Evolutionary conservation across 2,797 vertebrate species (phyloP).

Genomic region (Chrysolophus pictus): DNA sequence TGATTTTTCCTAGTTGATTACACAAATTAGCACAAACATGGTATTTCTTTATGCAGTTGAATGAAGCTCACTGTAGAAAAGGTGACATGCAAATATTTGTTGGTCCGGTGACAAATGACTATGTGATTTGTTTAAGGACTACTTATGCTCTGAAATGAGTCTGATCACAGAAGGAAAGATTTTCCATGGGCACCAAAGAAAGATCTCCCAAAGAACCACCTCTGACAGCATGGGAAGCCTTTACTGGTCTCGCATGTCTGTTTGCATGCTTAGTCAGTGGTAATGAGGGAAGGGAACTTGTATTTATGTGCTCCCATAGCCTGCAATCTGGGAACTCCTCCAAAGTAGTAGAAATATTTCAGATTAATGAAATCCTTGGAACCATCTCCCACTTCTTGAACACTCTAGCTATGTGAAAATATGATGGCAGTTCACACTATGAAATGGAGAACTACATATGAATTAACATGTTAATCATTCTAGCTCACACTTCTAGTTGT

Average conservation of each 20-base stretch:
- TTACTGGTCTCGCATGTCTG: neutral
- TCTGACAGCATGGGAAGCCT: neutral
- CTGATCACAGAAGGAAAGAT: neutral
- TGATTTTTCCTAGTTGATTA: neutral
- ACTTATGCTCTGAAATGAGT: neutral
- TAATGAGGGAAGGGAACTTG: neutral
- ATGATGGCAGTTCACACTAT: neutral
- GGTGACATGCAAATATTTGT: neutral
- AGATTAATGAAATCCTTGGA: neutral
- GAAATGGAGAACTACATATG: neutral
- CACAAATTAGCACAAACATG: neutral
- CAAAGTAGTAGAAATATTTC: neutral
- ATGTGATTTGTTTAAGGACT: neutral
- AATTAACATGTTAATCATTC: neutral
- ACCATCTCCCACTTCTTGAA: neutral
- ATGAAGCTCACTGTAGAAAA: neutral
- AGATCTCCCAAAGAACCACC: neutral
- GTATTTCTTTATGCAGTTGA: neutral
- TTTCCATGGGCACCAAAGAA: neutral
- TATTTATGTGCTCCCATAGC: neutral
- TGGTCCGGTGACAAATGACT: neutral
- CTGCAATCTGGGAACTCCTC: neutral
- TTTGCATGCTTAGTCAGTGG: neutral
- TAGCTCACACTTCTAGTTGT: neutral
- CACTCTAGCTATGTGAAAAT: neutral